phyloP scores from a whole-genome alignment of 2,888 invertebrate genomes.

The Caenorhabditis wallacei region DNA sequence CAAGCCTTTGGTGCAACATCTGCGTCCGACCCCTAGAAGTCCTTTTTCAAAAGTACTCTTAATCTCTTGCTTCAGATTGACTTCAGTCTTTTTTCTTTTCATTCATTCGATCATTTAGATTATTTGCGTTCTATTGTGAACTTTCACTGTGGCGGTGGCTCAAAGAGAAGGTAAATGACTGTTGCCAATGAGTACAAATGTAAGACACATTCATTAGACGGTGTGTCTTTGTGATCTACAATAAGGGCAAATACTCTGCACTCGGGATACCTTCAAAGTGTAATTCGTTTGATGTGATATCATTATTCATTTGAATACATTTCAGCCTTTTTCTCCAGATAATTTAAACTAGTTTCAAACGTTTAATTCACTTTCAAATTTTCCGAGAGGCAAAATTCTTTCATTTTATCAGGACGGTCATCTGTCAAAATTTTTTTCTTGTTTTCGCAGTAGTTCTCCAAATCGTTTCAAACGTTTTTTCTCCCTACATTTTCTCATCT shows the following conservation, averaged over 20 bases:
- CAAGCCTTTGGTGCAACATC: conserved; percentile 19
- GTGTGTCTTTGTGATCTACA: neutral
- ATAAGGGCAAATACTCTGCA: neutral
- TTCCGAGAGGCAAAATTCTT: too few species aligned
- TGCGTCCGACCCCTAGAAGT: neutral
- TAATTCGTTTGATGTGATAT: neutral
- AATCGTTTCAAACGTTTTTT: neutral
- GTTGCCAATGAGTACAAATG: neutral
- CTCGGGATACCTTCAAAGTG: neutral
- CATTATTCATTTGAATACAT: neutral
- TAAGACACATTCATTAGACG: neutral
- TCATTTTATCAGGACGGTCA: too few species aligned
- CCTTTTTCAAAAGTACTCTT: conserved; percentile 17
- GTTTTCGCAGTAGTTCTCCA: neutral
- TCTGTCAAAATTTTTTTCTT: neutral
- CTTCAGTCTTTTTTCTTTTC: neutral
- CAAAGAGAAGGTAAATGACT: neutral
- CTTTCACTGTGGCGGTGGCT: neutral
- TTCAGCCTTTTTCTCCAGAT: too few species aligned
- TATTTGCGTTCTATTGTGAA: neutral
- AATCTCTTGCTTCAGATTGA: neutral
- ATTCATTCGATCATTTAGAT: neutral
- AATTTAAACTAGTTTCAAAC: too few species aligned
- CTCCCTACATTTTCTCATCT: neutral
- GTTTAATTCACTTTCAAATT: too few species aligned